phyloP scores from a whole-genome alignment of 1,140 invertebrate genomes.

The Conopomorpha cramerella region DNA sequence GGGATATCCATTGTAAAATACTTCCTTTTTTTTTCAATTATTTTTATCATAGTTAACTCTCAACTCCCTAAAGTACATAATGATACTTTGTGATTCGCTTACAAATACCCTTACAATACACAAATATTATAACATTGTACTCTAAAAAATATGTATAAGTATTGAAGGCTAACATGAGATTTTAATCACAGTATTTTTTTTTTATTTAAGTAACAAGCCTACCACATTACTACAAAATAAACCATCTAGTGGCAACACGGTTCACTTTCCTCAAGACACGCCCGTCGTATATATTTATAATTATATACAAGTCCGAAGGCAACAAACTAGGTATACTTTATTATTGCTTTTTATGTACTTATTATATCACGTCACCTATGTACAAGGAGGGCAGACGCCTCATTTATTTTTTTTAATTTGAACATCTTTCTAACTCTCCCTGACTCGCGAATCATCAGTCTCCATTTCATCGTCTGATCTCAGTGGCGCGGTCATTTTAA shows the following conservation, averaged over 20 bases:
- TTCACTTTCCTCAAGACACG: no score
- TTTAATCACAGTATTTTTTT: constrained; percentile 59
- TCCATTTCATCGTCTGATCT: no score
- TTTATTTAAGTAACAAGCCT: constrained; percentile 54
- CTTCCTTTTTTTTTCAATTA: no score
- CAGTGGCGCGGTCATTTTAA: no score
- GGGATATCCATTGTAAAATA: no score
- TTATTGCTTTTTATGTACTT: constrained; percentile 58
- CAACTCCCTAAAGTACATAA: constrained; percentile 53
- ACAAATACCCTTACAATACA: constrained; percentile 46
- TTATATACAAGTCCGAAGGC: constrained; percentile 47
- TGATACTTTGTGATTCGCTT: constrained; percentile 54
- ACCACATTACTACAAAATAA: constrained; percentile 51
- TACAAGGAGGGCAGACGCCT: no score
- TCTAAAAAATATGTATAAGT: constrained; percentile 61
- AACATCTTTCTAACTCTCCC: no score
- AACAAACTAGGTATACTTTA: constrained; percentile 60
- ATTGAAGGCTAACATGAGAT: constrained; percentile 59
- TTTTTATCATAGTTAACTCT: no score
- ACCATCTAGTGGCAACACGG: constrained; percentile 24
- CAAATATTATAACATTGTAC: constrained; percentile 61
- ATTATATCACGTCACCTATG: constrained; percentile 52
- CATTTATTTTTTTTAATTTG: no score
- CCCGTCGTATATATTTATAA: constrained; percentile 28
- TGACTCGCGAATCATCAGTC: no score